phyloP scores from a whole-genome alignment of 2,888 invertebrate species.

The Liopterus haemorrhoidalis region DNA sequence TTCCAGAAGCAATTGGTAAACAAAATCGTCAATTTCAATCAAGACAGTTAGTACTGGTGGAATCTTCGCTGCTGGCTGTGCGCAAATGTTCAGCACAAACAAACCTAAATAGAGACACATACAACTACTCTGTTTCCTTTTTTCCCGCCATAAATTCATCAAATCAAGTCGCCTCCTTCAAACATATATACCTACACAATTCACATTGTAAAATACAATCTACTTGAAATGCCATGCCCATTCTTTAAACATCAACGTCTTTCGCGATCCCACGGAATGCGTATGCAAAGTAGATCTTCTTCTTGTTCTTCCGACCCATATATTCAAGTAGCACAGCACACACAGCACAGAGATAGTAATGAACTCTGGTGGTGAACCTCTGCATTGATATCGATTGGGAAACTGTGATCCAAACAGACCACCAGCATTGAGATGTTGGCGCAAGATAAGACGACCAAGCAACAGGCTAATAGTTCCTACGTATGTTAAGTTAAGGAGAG shows the following conservation, averaged over 20 bases:
- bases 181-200: no score
- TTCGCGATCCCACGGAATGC: conserved; percentile 8
- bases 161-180: no score
- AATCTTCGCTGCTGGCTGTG: no score
- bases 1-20: no score
- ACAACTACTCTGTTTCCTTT: no score
- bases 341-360: conserved; percentile 6
- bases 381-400: conserved; percentile 19
- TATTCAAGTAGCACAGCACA: conserved; percentile 2
- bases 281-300: conserved; percentile 18
- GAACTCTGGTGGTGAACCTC: neutral
- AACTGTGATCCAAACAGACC: conserved; percentile 23
- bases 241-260: conserved; percentile 20
- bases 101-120: no score
- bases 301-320: conserved; percentile 19
- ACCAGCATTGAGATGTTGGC: conserved; percentile 23
- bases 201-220: no score
- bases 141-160: no score
- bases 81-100: no score
- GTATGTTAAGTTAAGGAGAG: conserved; percentile 24
- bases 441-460: conserved; percentile 19
- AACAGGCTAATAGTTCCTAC: conserved; percentile 23
- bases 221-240: conserved; percentile 12
- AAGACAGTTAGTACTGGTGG: no score
- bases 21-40: no score